Evolutionary conservation across 2,113 vertebrate genomes (phyloP).

Genomic region (Dasypus novemcinctus): DNA sequence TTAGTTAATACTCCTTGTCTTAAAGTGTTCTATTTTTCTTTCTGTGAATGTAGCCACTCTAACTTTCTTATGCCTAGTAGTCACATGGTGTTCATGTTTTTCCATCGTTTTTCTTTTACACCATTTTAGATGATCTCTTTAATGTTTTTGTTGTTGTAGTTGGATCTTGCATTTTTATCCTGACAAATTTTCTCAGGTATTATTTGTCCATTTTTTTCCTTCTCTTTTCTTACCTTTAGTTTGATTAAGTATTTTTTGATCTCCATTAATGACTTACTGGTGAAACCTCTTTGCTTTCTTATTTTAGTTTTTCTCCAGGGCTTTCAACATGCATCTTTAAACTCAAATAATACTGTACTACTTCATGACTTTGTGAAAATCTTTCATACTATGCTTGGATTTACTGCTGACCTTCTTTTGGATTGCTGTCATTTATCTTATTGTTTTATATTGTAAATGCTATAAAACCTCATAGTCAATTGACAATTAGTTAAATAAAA

Average conservation of each 20-base stretch:
- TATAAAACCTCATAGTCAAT: too few species aligned
- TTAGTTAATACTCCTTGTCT: not conserved
- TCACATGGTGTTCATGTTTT: not conserved
- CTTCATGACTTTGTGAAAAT: too few species aligned
- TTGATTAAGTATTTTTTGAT: not conserved
- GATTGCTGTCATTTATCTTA: too few species aligned
- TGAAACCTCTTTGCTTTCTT: not conserved
- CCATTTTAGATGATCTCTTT: not conserved
- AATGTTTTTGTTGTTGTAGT: not conserved
- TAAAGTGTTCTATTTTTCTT: not conserved
- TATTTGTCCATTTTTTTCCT: too few species aligned
- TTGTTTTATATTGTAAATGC: too few species aligned
- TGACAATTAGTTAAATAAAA: too few species aligned
- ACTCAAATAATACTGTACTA: not conserved
- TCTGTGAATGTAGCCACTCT: too few species aligned
- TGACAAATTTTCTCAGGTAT: not conserved
- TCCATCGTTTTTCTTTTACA: not conserved
- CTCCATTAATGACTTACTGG: not conserved
- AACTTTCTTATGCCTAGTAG: not conserved
- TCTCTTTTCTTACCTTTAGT: not conserved
- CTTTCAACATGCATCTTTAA: too few species aligned
- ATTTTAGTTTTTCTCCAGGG: too few species aligned
- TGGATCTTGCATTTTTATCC: not conserved
- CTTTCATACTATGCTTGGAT: too few species aligned
- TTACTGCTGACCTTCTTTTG: too few species aligned